A percentile compares a stretch with the other conserved stretches of the same genome.
Conservation (phyloP, 2,113 vertebrate genomes). For the Smithornis capensis region DNA sequence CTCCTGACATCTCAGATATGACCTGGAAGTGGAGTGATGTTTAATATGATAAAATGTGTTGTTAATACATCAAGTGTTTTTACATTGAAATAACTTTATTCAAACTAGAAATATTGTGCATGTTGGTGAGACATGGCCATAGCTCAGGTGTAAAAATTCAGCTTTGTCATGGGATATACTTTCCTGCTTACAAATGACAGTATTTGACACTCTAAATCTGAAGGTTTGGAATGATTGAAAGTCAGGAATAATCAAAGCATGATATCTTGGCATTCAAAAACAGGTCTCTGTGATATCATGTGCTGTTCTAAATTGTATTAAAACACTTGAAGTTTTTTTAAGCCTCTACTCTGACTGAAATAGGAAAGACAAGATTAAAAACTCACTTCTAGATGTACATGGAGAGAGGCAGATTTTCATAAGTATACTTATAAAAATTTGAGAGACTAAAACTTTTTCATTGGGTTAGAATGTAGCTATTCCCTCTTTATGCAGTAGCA, state of each 20-base stretch:
- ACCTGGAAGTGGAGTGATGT: neutral
- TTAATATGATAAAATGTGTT: neutral
- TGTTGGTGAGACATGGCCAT: neutral
- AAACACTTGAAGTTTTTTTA: neutral
- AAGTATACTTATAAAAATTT: neutral
- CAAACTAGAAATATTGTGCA: neutral
- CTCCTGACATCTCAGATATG: neutral
- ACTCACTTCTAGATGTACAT: accelerated
- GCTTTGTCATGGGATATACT: neutral
- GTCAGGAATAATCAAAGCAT: neutral
- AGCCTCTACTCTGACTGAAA: neutral
- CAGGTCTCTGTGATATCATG: neutral
- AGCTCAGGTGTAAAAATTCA: neutral
- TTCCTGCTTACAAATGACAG: neutral
- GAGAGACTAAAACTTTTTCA: neutral
- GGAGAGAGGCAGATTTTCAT: neutral
- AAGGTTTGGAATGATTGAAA: neutral
- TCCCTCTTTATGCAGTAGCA: neutral
- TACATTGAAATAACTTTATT: neutral
- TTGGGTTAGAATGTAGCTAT: neutral
- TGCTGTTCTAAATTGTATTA: neutral
- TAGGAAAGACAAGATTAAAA: neutral
- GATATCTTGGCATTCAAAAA: neutral
- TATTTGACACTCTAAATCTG: neutral
- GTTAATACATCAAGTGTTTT: neutral